Evolutionary conservation across 1,140 invertebrate species (phyloP), one percentile per base, ranked within the genome.

Genomic region (Scaptomyza pallida): DNA sequence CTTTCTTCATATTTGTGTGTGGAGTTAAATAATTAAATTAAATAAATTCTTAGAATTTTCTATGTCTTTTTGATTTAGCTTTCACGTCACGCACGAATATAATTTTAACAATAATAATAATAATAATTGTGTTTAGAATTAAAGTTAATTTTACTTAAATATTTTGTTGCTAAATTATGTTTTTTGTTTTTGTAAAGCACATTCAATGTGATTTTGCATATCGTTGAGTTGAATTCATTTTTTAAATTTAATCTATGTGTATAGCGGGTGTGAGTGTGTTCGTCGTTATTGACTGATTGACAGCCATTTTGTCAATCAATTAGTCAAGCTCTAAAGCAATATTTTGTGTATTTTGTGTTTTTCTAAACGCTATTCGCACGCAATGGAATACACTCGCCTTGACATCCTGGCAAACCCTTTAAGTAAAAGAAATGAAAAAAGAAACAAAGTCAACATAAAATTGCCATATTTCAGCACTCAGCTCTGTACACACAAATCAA

Each of bases 381-480:
- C 76, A 93, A 92, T 89, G 93, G 93, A 89, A 93, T 93, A 91
- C 92, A 93, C 91, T 93, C 92, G 89, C 92, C 92, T 80, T 92
- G 92, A 78, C 92, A 93, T 91, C 92, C 80, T 90, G 91, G 90
- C 89, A 78, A 79, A 82, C 92, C 92, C 92, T 91, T 92, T 86
- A 92, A 93, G 80, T 78, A 83, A 81, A 89, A 90, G 79, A 89
- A 89, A 90, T 72, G 67, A 89, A 89, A n/a, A 89, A 83, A 82
- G 78, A 86, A 88, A 88, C 78, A 82, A 88, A 82, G 82, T 89
- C 80, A 86, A 89, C 81, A 89, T 80, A 89, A 89, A 89, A 85
- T 73, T 81, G 63, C 35, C 67, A 67, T 69, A 72, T 70, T 63
- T 70, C 55, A 56, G 26, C 26, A 35, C 41, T 48, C 60, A 52